These are phyloP conservation scores for Artibeus lituratus DNA, from an alignment of 2,797 vertebrate species.

Conservation along the genomic window DNA sequence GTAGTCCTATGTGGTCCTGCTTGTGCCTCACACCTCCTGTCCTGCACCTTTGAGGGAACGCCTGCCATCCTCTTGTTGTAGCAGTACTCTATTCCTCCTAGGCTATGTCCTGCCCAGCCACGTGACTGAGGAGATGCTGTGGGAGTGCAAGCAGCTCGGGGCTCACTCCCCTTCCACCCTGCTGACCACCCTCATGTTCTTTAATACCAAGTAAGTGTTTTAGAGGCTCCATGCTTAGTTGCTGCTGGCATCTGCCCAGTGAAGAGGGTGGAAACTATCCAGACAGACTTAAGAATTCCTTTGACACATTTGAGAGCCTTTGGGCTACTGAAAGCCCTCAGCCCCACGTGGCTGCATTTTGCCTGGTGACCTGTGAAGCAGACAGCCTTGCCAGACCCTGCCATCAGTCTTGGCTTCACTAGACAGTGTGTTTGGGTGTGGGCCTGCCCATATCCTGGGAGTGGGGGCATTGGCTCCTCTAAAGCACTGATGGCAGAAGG, in stretches of 20 bases:
- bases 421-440: not conserved
- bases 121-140: constrained; percentile 98
- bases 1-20: not conserved
- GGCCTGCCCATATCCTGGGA: constrained; percentile 12
- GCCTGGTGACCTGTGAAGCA: not conserved
- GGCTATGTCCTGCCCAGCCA: constrained; percentile 97
- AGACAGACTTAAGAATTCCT: not conserved
- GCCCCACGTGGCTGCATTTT: not conserved
- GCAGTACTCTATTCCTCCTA: constrained; percentile 80
- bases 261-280: not conserved
- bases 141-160: constrained; percentile 98
- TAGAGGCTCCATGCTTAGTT: not conserved
- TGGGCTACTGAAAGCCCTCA: not conserved
- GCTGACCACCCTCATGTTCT: constrained; percentile 98
- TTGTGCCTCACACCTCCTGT: not conserved
- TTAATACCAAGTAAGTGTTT: constrained; percentile 96
- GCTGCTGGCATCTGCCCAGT: not conserved
- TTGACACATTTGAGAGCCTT: constrained; percentile 9
- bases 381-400: not conserved
- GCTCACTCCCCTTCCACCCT: constrained; percentile 96
- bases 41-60: not conserved
- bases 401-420: not conserved
- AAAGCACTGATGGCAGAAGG: not conserved
- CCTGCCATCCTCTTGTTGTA: constrained; percentile 26
- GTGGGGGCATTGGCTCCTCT: not conserved